A percentile compares a stretch with the other conserved stretches of the same genome.
These are phyloP conservation scores for Gastracanthus pulcherrimus DNA, from an alignment of 2,888 invertebrate species.

Conservation along the genomic window DNA sequence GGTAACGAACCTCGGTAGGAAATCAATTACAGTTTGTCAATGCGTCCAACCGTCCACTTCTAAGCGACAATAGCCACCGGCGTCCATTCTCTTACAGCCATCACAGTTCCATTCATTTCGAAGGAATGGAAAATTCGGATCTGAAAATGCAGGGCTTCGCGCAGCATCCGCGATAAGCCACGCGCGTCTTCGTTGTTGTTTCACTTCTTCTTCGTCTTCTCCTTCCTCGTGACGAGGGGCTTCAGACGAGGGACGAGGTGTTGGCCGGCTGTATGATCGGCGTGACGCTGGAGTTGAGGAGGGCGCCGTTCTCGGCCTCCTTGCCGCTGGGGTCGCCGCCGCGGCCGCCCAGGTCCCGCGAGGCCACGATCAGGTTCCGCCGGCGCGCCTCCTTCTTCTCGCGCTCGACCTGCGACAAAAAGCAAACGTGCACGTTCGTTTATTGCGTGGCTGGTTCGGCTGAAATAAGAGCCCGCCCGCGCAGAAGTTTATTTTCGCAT, in stretches of 20 bases:
- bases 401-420: slow-evolving; percentile 70
- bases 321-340: slow-evolving; percentile 65
- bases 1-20: too few relatives aligned
- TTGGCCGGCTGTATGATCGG: slow-evolving; percentile 54
- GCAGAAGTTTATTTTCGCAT: too few relatives aligned
- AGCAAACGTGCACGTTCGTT: background rate
- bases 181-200: background rate
- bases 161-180: too few relatives aligned
- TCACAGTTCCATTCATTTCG: too few relatives aligned
- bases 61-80: too few relatives aligned
- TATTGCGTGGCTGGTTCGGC: too few relatives aligned
- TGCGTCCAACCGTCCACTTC: too few relatives aligned
- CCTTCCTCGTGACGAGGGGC: slow-evolving; percentile 78
- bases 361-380: slow-evolving; percentile 69
- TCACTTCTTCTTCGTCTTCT: background rate
- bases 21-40: too few relatives aligned
- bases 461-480: too few relatives aligned
- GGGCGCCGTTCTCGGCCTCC: slow-evolving; percentile 70
- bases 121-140: too few relatives aligned
- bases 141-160: too few relatives aligned
- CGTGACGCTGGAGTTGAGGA: slow-evolving; percentile 67
- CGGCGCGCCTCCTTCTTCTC: slow-evolving; percentile 74
- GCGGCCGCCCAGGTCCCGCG: slow-evolving; percentile 66
- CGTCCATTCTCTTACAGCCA: too few relatives aligned
- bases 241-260: slow-evolving; percentile 83